Evolutionary conservation across 2,888 invertebrate species (phyloP), one percentile per base, ranked within the genome.

Genomic region (Anorthoa munda): DNA sequence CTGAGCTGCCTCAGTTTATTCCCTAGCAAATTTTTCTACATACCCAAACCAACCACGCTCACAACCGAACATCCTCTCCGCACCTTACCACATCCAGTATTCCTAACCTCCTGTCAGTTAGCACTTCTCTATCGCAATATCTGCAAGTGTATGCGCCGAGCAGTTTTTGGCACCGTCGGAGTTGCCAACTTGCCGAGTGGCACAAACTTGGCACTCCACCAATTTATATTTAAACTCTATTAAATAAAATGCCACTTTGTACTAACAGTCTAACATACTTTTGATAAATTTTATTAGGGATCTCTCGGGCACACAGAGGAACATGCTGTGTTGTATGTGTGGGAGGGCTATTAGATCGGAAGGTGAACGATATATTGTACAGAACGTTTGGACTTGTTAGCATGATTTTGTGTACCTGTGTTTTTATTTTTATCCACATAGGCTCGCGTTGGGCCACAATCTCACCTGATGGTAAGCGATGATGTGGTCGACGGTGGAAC

Each of bases 161-260:
- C 84, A 89, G 89, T 88, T 92, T 91, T 93, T 93, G 93, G 94
- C 93, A 92, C 88, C 84, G 89, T 39, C 74, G 55, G 71, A 75
- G 79, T 77, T 86, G 86, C 87, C 84, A 77, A 82, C 80, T 83
- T 79, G 85, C 86, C 64, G 86, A 81, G 84, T 81, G 82, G 81
- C 85, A 77, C 64, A 75, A 69, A 75, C 85, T 90, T 92, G 92
- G 92, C 92, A 92, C 81, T 64, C 74, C 68, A 89, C 91, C 91
- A 91, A 91, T 90, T 90, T 91, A 91, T 91, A 91, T 91, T 90
- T 91, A 90, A 91, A 91, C 89, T 84, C 88, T 91, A 91, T 91
- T 91, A 89, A 91, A 91, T 91, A 91, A 91, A 91, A 90, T 86
- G 88, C 86, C 90, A 88, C 90, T 90, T 90, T 85, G 85, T 86